Conservation (phyloP, 2,797 vertebrate species). For the Poeciliopsis presidionis region DNA sequence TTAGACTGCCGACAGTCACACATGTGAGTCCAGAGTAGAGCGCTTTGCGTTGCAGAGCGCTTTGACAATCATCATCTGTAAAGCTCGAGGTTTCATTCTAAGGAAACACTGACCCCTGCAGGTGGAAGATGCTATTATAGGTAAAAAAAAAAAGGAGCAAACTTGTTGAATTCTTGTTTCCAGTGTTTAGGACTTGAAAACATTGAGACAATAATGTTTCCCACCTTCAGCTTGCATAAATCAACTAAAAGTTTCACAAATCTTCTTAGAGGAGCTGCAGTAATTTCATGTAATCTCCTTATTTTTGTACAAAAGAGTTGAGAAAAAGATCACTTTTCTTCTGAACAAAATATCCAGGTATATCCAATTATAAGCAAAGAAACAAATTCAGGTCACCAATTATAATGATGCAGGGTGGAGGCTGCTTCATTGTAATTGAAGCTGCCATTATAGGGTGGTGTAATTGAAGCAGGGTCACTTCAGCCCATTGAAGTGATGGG, state of each 20-base stretch:
- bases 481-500: not conserved
- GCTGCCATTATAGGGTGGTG: too few relatives aligned
- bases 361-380: not conserved
- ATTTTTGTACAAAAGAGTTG: not conserved
- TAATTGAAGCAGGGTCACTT: too few relatives aligned
- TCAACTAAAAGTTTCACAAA: not conserved
- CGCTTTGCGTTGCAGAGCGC: not conserved
- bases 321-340: not conserved
- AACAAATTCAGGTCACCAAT: not conserved
- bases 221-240: not conserved
- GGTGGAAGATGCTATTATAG: not conserved
- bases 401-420: not conserved
- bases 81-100: not conserved
- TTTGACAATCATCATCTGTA: not conserved
- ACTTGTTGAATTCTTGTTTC: not conserved
- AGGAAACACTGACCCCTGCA: slow-evolving; percentile 1
- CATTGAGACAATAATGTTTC: not conserved
- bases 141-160: not conserved
- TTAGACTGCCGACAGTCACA: not conserved
- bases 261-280: not conserved
- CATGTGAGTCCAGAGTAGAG: not conserved
- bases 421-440: not conserved
- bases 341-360: not conserved
- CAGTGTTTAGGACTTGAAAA: slow-evolving; percentile 1
- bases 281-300: not conserved